Evolutionary conservation across 1,140 invertebrate genomes (phyloP).

Genomic region (Pseudomyrmex cubaensis): DNA sequence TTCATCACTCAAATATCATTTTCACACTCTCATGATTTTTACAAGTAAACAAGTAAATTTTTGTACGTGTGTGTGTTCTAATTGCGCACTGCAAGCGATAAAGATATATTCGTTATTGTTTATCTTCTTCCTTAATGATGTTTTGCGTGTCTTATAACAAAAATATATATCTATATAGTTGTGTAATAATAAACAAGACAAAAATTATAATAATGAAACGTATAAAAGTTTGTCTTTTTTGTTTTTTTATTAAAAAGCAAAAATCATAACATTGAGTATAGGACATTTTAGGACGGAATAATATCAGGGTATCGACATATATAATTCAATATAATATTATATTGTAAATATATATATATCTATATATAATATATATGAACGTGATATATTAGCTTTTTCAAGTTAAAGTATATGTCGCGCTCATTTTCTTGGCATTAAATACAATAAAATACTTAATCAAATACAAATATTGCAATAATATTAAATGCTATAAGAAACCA

Average conservation of each 20-base stretch:
- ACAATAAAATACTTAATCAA: conserved; percentile 62
- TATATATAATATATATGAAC: conserved; percentile 15
- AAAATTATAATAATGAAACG: conserved; percentile 50
- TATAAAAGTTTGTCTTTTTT: conserved; percentile 5
- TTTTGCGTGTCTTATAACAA: not conserved
- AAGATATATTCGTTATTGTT: conserved; percentile 10
- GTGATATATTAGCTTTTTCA: conserved; percentile 66
- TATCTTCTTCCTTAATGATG: not conserved
- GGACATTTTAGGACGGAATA: conserved; percentile 72
- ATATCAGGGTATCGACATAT: conserved; percentile 64
- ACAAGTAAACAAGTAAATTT: too few relatives aligned
- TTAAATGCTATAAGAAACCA: conserved; percentile 30
- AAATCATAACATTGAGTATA: conserved; percentile 67
- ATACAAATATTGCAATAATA: conserved; percentile 43
- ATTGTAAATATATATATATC: conserved; percentile 55
- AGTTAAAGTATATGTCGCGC: conserved; percentile 61
- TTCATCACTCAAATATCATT: too few relatives aligned
- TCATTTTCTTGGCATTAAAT: conserved; percentile 67
- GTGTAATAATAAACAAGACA: conserved; percentile 11
- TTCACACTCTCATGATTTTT: too few relatives aligned
- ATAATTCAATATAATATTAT: conserved; percentile 20
- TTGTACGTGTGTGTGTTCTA: too few relatives aligned
- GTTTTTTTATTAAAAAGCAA: conserved; percentile 71
- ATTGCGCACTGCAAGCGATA: not conserved
- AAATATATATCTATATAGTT: conserved; percentile 1